Percentiles rank a stretch among this genome's conserved stretches.
These are phyloP conservation scores for Chaenogobius annularis DNA, from an alignment of 2,113 vertebrate species.

Conservation along the genomic window DNA sequence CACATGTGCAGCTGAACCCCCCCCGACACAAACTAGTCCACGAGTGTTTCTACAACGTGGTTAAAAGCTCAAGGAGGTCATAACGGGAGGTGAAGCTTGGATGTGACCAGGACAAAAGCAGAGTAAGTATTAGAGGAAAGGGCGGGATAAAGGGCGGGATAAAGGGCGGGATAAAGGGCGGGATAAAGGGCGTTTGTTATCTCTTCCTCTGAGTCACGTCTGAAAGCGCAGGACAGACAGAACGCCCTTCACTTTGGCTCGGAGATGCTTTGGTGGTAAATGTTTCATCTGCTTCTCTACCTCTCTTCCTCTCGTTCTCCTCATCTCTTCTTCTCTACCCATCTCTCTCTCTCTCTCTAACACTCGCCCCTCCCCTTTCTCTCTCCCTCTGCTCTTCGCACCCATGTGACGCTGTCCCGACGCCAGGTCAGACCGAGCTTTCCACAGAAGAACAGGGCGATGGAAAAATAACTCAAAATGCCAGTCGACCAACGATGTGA, in stretches of 20 bases:
- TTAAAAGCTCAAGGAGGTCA: background rate
- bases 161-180: background rate
- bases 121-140: slow-evolving; percentile 23
- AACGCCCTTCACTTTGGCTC: slow-evolving; percentile 32
- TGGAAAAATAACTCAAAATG: slow-evolving; percentile 42
- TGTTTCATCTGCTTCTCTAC: slow-evolving; percentile 47
- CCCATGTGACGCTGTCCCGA: slow-evolving; percentile 37
- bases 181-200: slow-evolving; percentile 66
- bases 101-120: slow-evolving; percentile 34
- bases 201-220: slow-evolving; percentile 51
- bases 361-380: too few species aligned
- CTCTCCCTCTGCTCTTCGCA: slow-evolving; percentile 23
- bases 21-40: too few species aligned
- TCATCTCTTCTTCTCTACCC: too few species aligned
- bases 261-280: slow-evolving; percentile 53
- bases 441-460: slow-evolving; percentile 48
- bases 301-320: slow-evolving; percentile 24
- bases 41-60: too few species aligned
- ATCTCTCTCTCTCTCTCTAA: too few species aligned
- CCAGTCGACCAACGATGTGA: slow-evolving; percentile 21
- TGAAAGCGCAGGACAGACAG: slow-evolving; percentile 7
- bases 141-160: too few species aligned
- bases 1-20: too few species aligned
- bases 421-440: slow-evolving; percentile 59
- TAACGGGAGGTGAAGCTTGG: background rate